Base-by-base conservation (phyloP, 1,140 invertebrate genomes). In the Drosophila pseudoananassae region DNA sequence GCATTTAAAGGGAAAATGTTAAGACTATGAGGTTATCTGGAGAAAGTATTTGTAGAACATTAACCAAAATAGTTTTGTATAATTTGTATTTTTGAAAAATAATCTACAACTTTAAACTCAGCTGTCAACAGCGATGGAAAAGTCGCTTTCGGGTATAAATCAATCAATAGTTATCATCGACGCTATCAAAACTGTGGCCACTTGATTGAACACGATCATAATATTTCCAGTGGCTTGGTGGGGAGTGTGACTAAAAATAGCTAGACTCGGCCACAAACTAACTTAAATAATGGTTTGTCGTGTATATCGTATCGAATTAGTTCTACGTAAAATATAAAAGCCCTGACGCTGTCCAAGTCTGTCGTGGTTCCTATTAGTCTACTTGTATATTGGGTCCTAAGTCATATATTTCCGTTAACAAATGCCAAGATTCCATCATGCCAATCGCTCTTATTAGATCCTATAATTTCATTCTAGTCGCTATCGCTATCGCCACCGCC, bases 311-410 rank as follows among this genome's bases (percentile, higher is more conserved):
- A 70, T 56, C 51, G 64, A 66, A 68, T 56, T 55, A 56, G 50
- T 51, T 81, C 58, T 70, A 85, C 53, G 64, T 73, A 61, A 83
- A 80, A 79, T 89, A 76, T 84, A 84, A 89, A 89, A 74, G 84
- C 84, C 84, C 84, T 88, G 79, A 79, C 79, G 82, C 78, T 71
- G 78, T 88, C 78, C 71, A 84, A 88, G 84, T 88, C 84, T 79
- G 84, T 84, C 79, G 79, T 82, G 78, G 69, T 84, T 76, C 33
- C 71, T 80, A 84, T 80, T 79, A 73, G 33, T 61, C 60, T 80
- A 85, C 25, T 47, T 75, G 59, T 79, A 63, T 63, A 47, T 57
- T 57, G 49, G 23, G 54, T 80, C 31, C 55, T 66, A 71, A 49
- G 54, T 76, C 46, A 60, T 49, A 40, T 55, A 77, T 29, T 65